Conservation (phyloP, 2,113 vertebrate genomes). For the Pholis gunnellus region DNA sequence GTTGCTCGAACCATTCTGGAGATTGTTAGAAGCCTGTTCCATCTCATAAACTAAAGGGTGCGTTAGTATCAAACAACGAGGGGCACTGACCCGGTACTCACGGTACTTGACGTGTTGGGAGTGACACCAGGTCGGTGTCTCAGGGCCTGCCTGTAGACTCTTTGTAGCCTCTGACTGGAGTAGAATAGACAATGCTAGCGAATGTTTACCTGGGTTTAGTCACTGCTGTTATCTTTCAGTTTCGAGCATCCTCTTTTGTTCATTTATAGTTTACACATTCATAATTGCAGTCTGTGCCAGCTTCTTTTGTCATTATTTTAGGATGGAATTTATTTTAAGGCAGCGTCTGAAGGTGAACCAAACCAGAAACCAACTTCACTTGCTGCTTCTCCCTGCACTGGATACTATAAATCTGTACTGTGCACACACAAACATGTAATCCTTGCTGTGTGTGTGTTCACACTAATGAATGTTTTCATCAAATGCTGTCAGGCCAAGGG, state of each 20-base stretch:
- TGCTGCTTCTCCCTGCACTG: neutral
- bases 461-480: slow-evolving; percentile 73
- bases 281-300: neutral
- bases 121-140: too few species aligned
- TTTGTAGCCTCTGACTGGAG: neutral
- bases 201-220: slow-evolving; percentile 8
- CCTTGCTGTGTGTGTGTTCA: neutral
- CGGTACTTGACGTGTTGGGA: too few species aligned
- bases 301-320: neutral
- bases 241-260: neutral
- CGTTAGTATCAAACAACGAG: too few species aligned
- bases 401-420: neutral
- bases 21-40: too few species aligned
- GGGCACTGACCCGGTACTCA: too few species aligned
- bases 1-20: too few species aligned
- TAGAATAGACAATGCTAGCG: neutral
- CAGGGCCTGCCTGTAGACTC: neutral
- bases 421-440: neutral
- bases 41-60: too few species aligned
- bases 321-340: neutral
- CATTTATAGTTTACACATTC: neutral
- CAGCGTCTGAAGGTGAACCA: neutral
- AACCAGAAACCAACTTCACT: neutral
- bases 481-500: slow-evolving; percentile 58
- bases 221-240: neutral